These are phyloP conservation scores for Smithornis capensis DNA, from an alignment of 2,113 vertebrate genomes.

Conservation along the genomic window DNA sequence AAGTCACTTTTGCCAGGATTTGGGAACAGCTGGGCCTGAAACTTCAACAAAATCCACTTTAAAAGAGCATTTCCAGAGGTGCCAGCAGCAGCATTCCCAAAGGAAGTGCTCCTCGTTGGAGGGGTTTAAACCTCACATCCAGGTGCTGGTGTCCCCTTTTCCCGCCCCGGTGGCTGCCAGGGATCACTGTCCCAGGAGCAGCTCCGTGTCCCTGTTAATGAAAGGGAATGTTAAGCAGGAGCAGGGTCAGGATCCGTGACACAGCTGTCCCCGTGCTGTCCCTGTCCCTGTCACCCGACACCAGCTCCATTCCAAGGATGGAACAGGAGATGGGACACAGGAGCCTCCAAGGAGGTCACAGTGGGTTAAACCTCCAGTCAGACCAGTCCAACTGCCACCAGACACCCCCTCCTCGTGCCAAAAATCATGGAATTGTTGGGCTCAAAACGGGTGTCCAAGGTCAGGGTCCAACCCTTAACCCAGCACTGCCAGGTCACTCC, in stretches of 20 bases:
- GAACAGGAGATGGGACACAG: neutral
- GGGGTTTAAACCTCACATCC: accelerated
- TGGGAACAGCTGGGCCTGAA: neutral
- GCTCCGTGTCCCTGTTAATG: neutral
- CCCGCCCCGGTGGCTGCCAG: neutral
- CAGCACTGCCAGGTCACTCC: neutral
- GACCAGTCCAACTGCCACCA: neutral
- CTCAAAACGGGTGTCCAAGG: neutral
- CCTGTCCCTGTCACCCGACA: neutral
- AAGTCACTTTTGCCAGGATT: neutral
- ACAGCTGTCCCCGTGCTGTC: accelerated
- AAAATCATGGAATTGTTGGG: neutral
- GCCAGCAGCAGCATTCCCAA: neutral
- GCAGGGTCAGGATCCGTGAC: neutral
- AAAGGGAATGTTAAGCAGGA: neutral
- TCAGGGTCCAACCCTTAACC: neutral
- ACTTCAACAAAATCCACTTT: neutral
- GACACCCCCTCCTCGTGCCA: too few relatives aligned
- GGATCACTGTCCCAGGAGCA: neutral
- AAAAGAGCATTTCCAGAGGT: neutral
- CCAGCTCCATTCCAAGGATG: accelerated
- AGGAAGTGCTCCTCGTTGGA: too few relatives aligned
- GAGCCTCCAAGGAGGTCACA: neutral
- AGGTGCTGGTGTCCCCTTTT: neutral
- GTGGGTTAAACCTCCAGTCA: neutral